Evolutionary conservation across 30 jellyfish, hydroid and myxozoan species (phyloP).

Genomic region (Cassiopea xamachana): DNA sequence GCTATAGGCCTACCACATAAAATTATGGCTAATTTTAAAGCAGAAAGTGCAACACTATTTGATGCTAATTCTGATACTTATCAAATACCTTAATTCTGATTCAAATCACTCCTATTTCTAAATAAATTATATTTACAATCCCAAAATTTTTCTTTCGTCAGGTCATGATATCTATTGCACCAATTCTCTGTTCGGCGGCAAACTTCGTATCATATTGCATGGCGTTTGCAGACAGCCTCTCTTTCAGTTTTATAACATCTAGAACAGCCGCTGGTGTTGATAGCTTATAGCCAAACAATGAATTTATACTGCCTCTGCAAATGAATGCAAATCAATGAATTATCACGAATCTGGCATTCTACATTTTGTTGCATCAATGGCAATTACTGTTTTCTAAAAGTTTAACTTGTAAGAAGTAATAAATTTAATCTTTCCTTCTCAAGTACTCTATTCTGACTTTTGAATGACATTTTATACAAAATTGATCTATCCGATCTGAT

Average conservation of each 20-base stretch:
- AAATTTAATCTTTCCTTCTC: too few relatives aligned
- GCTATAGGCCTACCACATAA: too few relatives aligned
- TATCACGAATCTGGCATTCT: background rate
- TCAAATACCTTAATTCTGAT: too few relatives aligned
- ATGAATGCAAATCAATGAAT: background rate
- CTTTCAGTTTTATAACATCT: slow-evolving; percentile 14
- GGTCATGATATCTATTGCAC: background rate
- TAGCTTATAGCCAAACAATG: slow-evolving; percentile 68
- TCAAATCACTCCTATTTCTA: background rate
- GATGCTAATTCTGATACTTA: too few relatives aligned
- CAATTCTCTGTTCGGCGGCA: background rate
- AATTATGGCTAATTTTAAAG: too few relatives aligned
- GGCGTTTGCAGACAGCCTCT: slow-evolving; percentile 12
- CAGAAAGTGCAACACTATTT: too few relatives aligned
- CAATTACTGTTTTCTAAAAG: too few relatives aligned
- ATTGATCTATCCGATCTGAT: too few relatives aligned
- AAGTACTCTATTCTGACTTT: too few relatives aligned
- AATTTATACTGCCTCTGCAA: slow-evolving; percentile 55
- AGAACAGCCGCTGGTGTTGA: slow-evolving; percentile 72
- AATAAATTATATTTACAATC: background rate
- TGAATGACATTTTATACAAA: too few relatives aligned
- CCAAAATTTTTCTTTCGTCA: background rate
- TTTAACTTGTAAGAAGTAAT: too few relatives aligned
- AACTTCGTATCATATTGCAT: background rate
- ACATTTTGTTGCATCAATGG: too few relatives aligned